These are phyloP conservation scores for Lepidocolaptes lacrymiger DNA, from an alignment of 2,797 vertebrate genomes.

Conservation along the genomic window DNA sequence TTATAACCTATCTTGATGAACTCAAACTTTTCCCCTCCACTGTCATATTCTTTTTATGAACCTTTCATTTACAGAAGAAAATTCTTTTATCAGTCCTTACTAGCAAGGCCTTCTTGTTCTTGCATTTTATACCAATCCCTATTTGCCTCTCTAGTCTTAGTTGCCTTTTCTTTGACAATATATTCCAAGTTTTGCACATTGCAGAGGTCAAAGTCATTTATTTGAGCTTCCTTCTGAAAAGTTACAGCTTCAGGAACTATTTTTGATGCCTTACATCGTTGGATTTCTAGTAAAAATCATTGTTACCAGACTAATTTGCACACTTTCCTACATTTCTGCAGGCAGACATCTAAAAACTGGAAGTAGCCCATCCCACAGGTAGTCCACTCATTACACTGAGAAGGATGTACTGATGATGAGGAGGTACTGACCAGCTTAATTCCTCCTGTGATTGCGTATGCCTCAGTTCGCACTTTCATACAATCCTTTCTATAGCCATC, in stretches of 20 bases:
- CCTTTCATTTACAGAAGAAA: neutral
- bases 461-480: neutral
- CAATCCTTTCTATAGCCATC: neutral
- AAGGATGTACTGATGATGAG: neutral
- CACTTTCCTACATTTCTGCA: neutral
- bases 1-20: neutral
- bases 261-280: neutral
- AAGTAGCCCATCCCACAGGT: neutral
- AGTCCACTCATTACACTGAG: neutral
- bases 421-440: neutral
- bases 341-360: neutral
- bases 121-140: neutral
- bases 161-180: slow-evolving; percentile 20
- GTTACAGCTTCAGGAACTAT: neutral
- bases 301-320: neutral
- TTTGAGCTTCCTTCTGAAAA: neutral
- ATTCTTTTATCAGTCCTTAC: neutral
- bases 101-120: neutral
- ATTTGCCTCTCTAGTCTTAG: slow-evolving; percentile 10
- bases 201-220: slow-evolving; percentile 16
- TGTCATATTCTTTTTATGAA: slow-evolving; percentile 11
- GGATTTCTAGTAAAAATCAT: neutral
- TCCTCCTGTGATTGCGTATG: neutral
- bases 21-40: neutral
- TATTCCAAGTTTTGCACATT: neutral